Base-by-base conservation (phyloP, 2,888 invertebrate genomes). In the Dryococelus australis region DNA sequence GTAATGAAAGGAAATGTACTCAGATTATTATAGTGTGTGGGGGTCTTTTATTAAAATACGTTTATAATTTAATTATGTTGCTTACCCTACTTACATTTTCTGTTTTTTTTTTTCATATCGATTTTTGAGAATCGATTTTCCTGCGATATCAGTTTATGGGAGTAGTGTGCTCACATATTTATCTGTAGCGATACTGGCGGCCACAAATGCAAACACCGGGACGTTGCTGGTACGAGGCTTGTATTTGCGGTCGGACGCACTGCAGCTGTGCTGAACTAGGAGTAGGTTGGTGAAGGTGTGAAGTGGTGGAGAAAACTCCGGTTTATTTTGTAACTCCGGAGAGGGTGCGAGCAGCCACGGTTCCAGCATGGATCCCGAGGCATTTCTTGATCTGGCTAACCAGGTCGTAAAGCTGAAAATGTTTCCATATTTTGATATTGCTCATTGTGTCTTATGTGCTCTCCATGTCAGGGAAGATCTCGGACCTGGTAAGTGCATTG, bases 361-460 rank as follows among this genome's bases (percentile, higher is more conserved):
- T 53, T 85, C 51, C 87, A 92, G 91, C 93, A 98, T 98, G 98
- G 98, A 98, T 96, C 97, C 98, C 92, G 98, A 98, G 94, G 96
- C 98, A 89, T 98, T 99, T 94, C 94, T 99, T 92, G 98, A 99
- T 93, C 95, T 99, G 95, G 99, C 99, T 94, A 99, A 99, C 94
- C 98, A 98, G 95, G 98, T 99, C 94, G 98, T 98, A 91, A 98
- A 99, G 93, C 94, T 99, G 91, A 99, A 99, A 95, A 99, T 99
- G 99, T 99, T 97, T 92, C 99, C 99, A 87, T 99, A 99, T 94
- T 99, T 99, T 93, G 99, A 99, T 93, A 96, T 99, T 91, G 99
- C 99, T 90, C 99, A 99, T 94, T 98, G 98, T 93, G 95, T 98
- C 91, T 94, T 99, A 90, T 98, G 98, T 94, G 98, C 99, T 92